These are phyloP conservation scores for Capreolus pygargus DNA, from an alignment of 2,113 vertebrate genomes.

Conservation along the genomic window DNA sequence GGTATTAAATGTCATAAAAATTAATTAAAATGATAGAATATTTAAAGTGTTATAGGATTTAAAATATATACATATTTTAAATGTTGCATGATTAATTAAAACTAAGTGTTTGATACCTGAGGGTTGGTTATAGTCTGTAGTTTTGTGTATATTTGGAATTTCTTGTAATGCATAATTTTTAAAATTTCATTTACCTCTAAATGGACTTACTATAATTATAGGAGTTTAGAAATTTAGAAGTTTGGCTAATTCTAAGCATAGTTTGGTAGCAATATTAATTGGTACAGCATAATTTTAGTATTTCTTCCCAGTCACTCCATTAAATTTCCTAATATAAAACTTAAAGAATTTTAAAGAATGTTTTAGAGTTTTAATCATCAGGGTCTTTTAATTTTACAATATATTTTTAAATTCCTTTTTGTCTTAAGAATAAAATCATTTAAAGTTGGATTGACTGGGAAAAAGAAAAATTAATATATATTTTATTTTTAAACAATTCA, in stretches of 20 bases:
- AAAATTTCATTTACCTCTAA: neutral
- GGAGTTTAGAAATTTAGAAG: conserved; percentile 42
- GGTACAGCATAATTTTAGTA: neutral
- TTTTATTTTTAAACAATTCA: conserved; percentile 41
- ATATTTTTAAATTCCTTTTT: conserved; percentile 28
- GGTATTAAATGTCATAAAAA: conserved; percentile 71
- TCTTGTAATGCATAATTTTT: conserved; percentile 10
- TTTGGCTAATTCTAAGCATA: conserved; percentile 35
- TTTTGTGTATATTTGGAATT: conserved; percentile 23
- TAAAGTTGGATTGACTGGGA: conserved; percentile 59
- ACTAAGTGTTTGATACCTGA: neutral
- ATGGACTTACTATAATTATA: conserved; percentile 5
- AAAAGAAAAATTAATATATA: conserved; percentile 59
- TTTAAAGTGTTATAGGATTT: conserved; percentile 23
- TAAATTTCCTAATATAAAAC: conserved; percentile 25
- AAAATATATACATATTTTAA: neutral
- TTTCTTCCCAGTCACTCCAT: neutral
- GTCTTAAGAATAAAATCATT: conserved; percentile 2
- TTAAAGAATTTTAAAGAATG: neutral
- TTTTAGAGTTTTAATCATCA: conserved; percentile 39
- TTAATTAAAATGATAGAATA: conserved; percentile 13
- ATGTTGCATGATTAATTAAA: neutral
- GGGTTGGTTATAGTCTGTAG: neutral
- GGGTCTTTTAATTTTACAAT: conserved; percentile 31
- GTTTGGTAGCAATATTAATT: conserved; percentile 43